Conservation (phyloP, 2,113 vertebrate species). For the Oryzias woworae region DNA sequence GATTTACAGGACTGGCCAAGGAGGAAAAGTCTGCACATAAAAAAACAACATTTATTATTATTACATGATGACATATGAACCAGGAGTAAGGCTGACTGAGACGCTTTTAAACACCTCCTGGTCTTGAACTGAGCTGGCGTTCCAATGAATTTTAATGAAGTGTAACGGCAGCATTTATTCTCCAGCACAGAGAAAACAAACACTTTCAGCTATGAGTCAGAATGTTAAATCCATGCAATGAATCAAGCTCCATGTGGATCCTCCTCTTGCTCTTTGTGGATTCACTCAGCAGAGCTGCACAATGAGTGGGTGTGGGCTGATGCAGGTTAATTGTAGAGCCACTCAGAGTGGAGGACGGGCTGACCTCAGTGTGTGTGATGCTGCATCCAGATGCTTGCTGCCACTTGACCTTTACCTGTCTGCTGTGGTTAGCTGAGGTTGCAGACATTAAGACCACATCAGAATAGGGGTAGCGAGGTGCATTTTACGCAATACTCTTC, state of each 20-base stretch:
- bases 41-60: background rate
- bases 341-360: constrained; percentile 27
- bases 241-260: constrained; percentile 29
- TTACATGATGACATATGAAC: constrained; percentile 1
- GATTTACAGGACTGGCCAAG: too few relatives aligned
- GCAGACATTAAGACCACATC: too few relatives aligned
- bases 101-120: constrained; percentile 13
- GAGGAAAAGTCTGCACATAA: too few relatives aligned
- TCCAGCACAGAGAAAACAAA: constrained; percentile 18
- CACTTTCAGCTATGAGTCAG: constrained; percentile 45
- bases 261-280: constrained; percentile 19
- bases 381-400: constrained; percentile 29
- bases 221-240: constrained; percentile 28
- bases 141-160: constrained; percentile 41
- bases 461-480: too few relatives aligned
- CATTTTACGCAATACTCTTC: too few relatives aligned
- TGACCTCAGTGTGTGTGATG: constrained; percentile 49
- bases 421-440: background rate
- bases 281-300: background rate
- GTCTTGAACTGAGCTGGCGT: constrained; percentile 25
- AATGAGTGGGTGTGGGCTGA: background rate
- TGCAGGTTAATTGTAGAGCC: constrained; percentile 23
- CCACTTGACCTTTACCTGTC: constrained; percentile 60
- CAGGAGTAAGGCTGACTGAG: constrained; percentile 2
- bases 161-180: constrained; percentile 37